Base-by-base conservation (phyloP, 2,888 invertebrate species). In the Hesperia comma region DNA sequence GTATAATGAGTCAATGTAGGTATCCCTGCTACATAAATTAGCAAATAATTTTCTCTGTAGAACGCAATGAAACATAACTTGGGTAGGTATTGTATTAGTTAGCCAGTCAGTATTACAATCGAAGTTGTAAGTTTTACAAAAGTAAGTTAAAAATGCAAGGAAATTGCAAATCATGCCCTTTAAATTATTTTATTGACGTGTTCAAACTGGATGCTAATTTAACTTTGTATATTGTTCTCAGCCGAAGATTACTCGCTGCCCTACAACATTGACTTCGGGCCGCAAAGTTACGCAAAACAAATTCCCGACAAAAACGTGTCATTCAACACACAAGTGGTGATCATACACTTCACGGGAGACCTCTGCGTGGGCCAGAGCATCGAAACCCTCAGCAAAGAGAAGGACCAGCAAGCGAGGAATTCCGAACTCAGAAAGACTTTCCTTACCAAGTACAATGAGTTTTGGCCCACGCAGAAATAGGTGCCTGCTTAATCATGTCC, bases 341-440 rank as follows among this genome's bases (percentile, higher is more conserved):
- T 95, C 40, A 93, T 95, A 43, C 94, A 95, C 79, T 95, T 94
- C 76, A 93, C 93, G n/a, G 94, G 94, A 0, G 94, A 94, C 74
- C 81, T 90, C 19, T 92, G 89, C 78, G 85, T 93, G 10, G 90
- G 91, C 0, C 92, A 93, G 69, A 93, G 93, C 70, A 94, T 93
- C 26, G 95, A 95, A 77, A 94, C 94, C 0, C 84, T 95, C 12
- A 94, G 94, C 83, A 94, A 94, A 77, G 95, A 95, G 76, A 88
- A 93, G 51, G 95, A 95, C 72, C 95, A 95, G 72, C 95, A 95
- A 76, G 93, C 94, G 3, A 87, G 95, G 63, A 95, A 95, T 79
- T 94, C 94, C 53, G 94, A 94, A 84, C 90, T 95, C 76, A 86
- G 94, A 72, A 93, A 93, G 82, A 94, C 94, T 0, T 94, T 90